Conservation (phyloP, 1,140 invertebrate species). For the Drosophila orosa region DNA sequence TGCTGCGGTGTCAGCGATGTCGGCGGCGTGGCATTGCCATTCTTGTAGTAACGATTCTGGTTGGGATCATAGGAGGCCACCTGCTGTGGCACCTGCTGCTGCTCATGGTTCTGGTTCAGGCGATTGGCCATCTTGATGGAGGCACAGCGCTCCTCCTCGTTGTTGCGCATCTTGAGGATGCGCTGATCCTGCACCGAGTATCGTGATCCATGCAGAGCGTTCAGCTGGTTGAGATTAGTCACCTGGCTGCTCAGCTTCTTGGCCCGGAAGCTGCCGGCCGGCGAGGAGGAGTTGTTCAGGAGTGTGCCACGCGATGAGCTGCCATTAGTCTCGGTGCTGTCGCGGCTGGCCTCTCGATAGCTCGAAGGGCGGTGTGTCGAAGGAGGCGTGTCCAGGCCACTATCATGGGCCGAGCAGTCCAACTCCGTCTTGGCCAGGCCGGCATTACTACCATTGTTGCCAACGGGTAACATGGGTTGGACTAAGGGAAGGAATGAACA, state of each 20-base stretch:
- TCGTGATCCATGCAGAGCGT: constrained; percentile 71
- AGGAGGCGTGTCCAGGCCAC: constrained; percentile 80
- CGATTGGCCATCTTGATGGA: constrained; percentile 80
- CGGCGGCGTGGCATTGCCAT: constrained; percentile 74
- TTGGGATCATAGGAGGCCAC: constrained; percentile 75
- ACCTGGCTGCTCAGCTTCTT: constrained; percentile 76
- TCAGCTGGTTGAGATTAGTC: constrained; percentile 77
- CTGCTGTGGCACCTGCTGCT: constrained; percentile 25
- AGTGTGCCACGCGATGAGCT: constrained; percentile 78
- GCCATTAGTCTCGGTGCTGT: constrained; percentile 79
- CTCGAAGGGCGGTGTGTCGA: constrained; percentile 82
- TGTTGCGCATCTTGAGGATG: constrained; percentile 82
- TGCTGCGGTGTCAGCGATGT: constrained; percentile 75
- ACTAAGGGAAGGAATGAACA: constrained; percentile 36
- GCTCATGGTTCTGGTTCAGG: constrained; percentile 69
- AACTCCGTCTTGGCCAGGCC: constrained; percentile 69
- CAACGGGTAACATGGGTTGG: constrained; percentile 79
- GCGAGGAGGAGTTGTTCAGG: constrained; percentile 78
- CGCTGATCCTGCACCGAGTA: constrained; percentile 82
- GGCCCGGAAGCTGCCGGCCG: constrained; percentile 76
- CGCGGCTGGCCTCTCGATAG: constrained; percentile 77
- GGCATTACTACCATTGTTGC: constrained; percentile 49
- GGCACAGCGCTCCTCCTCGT: constrained; percentile 77
- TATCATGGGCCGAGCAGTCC: constrained; percentile 82
- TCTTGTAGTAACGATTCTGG: constrained; percentile 82